Base-by-base conservation (phyloP, 1,140 invertebrate species). In the Calephelis virginiensis region DNA sequence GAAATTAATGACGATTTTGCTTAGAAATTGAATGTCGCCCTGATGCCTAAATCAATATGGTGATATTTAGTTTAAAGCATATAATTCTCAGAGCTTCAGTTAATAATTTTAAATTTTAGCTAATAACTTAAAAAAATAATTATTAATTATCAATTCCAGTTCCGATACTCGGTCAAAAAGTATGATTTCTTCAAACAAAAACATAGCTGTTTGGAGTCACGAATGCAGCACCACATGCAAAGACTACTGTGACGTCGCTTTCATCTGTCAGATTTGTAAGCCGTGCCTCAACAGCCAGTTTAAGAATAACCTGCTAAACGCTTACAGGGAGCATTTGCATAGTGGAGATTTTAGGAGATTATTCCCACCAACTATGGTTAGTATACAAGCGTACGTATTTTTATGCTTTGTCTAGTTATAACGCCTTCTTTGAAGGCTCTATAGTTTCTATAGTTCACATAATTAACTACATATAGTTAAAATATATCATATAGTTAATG, bases 311-410 rank as follows among this genome's bases (percentile, higher is more conserved):
- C 86, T 98, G 0, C 88, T 93, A 59, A 89, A 93, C 68, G 95
- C 97, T 0, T 96, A 96, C 80, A 89, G 93, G 47, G 97, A 99
- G 79, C 95, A 97, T 84, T 84, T 95, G 1, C 95, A 96, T 80
- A 93, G 93, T 78, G 94, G 95, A 64, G 95, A 96, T 71, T 97
- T 95, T 84, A 94, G 94, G 81, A 92, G 97, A 76, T 92, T 98
- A 17, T 95, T 96, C 77, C 97, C 97, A 0, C 94, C 95, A 37
- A 77, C 93, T 28, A 94, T 96, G 92, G 95, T 96, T 93, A 92
- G 88, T 83, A 62, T 11, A 11, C 38, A 12, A 38, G 38, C 6
- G 8, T 12, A 43, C n/a, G 37, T 11, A 11, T 46, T 5, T 63
- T 61, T 48, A n/a, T 68, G 13, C 48, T 14, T 59, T 61, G 48